phyloP scores from a whole-genome alignment of 2,113 vertebrate genomes.

The Crocuta crocuta region DNA sequence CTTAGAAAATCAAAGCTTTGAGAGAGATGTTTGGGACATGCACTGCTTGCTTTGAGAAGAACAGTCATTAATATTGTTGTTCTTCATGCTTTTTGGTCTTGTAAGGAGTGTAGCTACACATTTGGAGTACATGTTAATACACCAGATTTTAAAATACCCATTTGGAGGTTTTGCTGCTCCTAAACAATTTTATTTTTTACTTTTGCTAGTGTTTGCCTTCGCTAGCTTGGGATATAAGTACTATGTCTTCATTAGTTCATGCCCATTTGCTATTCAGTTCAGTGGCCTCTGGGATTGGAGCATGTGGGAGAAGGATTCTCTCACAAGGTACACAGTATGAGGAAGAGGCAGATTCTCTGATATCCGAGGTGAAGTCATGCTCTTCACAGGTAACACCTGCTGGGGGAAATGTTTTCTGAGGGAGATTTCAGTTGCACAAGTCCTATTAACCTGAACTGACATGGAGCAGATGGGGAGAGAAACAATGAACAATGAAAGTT shows the following conservation, averaged over 20 bases:
- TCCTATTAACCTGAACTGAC: conserved; percentile 37
- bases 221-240: neutral
- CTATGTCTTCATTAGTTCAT: neutral
- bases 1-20: neutral
- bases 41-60: neutral
- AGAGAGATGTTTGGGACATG: neutral
- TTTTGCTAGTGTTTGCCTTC: neutral
- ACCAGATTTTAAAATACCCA: neutral
- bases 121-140: neutral
- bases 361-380: neutral
- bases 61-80: neutral
- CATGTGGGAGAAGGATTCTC: neutral
- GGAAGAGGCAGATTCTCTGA: neutral
- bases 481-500: neutral
- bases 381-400: neutral
- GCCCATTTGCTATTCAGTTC: neutral
- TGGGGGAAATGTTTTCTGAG: neutral
- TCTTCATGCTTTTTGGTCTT: neutral
- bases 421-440: neutral
- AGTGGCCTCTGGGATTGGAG: neutral
- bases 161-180: neutral
- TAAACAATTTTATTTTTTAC: neutral
- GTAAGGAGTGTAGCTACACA: too few relatives aligned
- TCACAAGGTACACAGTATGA: neutral
- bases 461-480: conserved; percentile 17